Percentiles rank a stretch among this genome's conserved stretches.
phyloP scores from a whole-genome alignment of 1,140 invertebrate species.

The Physella acuta region DNA sequence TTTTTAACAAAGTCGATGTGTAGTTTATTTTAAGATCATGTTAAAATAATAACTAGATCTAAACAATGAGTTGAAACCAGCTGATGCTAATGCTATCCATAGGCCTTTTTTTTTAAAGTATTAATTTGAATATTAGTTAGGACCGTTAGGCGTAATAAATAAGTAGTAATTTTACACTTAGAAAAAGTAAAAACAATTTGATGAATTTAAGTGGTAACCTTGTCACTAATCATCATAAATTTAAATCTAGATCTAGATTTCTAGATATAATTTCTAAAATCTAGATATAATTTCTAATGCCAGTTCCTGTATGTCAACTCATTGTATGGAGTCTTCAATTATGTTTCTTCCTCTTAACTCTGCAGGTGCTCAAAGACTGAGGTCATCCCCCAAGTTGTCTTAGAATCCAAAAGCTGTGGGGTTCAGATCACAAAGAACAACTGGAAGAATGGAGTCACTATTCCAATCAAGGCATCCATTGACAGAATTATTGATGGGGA shows the following conservation, averaged over 20 bases:
- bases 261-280: not conserved
- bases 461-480: slow-evolving; percentile 38
- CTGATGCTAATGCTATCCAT: too few species aligned
- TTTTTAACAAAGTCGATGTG: too few species aligned
- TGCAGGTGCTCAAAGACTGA: slow-evolving; percentile 20
- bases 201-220: not conserved
- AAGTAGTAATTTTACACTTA: too few species aligned
- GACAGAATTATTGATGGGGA: slow-evolving; percentile 35
- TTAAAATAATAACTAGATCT: too few species aligned
- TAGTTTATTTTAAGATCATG: too few species aligned
- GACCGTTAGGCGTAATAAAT: too few species aligned
- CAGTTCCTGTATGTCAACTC: not conserved
- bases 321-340: not conserved
- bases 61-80: too few species aligned
- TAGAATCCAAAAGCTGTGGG: slow-evolving; percentile 29
- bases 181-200: too few species aligned
- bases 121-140: too few species aligned
- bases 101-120: too few species aligned
- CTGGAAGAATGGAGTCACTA: slow-evolving; percentile 33
- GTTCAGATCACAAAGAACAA: slow-evolving; percentile 26
- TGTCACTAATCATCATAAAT: not conserved
- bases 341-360: not conserved
- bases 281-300: not conserved
- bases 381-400: slow-evolving; percentile 33
- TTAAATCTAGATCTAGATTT: not conserved